Evolutionary conservation across 2,888 invertebrate genomes (phyloP), one percentile per base, ranked within the genome.

Genomic region (Drepanosiphum platanoidis): DNA sequence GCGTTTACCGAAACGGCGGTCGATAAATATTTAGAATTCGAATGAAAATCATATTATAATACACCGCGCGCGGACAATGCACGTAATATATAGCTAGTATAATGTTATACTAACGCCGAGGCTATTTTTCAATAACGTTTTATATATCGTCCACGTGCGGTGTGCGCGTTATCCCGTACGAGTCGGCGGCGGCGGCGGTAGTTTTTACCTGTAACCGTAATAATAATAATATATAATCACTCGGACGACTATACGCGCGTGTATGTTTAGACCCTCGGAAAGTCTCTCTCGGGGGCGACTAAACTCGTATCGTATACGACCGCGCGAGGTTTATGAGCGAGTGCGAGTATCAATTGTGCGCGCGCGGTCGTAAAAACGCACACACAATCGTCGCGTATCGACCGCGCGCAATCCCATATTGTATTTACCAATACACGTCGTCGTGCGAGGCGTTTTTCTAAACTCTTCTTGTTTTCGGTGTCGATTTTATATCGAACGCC

Each of bases 251-350:
- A 32, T 52, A 72, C 42, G 22, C 9, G 39, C n/a, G 27, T 42
- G 68, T 27, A 80, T 27, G 36, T 70, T 79, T 66, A n/a, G 34
- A 70, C 68, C 68, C 36, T 18, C 27, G 27, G 68, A 80, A 80
- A 80, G 80, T 80, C 80, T 80, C 80, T 80, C 80, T 52, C 80
- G 52, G 52, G 80, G 70, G 80, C 52, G 68, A 80, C 80, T 80
- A 52, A 70, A 52, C 68, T 9, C 15, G 22, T 27, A 61, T 61
- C 42, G 7, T 11, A 42, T 42, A 42, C 11, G 7, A 42, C 11
- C 11, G 11, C 42, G 42, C 42, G 42, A n/a, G 11, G 42, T 42
- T 11, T 11, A 42, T 42, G 42, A 9, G 15, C 18, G 52, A 4
- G 39, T 39, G 39, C 52, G 18, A 15, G 52, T 52, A 18, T 52